Base-by-base conservation (phyloP, 1,140 invertebrate species). In the Drosophila mojavensis region DNA sequence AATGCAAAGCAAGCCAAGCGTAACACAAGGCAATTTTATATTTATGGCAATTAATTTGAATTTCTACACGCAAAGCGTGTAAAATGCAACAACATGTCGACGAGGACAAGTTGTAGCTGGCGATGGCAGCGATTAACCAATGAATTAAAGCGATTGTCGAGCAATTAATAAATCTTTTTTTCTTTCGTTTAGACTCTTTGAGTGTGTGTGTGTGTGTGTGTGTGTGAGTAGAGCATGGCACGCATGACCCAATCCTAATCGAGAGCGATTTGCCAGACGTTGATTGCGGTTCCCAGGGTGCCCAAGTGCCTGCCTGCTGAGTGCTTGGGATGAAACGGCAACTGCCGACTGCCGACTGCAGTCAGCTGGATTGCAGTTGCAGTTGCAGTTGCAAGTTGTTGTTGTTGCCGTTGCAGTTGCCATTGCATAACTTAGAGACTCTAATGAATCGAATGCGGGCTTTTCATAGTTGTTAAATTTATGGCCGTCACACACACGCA, bases 1-100 rank as follows among this genome's bases (percentile, higher is more conserved):
- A 30, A 30, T 24, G 20, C 20, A 24, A 36, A 61, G 33, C 59
- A 74, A 86, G 75, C 83, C 76, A 88, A 86, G 76, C 79, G 84
- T 72, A 79, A 88, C 68, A 68, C 78, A 69, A 74, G 64, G 61
- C 64, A 68, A 74, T 33, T 64, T 64, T 66, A 78, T 75, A 62
- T 74, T 80, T 65, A 75, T 81, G 80, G 84, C 84, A 89, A 89
- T 89, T 89, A 89, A 89, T 89, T 89, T 89, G 71, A 89, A 89
- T 89, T 89, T 89, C 74, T 72, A 89, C 84, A 89, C 84, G 84
- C 84, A 84, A 89, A 86, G 83, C 83, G 83, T 86, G 83, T 86
- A 88, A 88, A 80, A 89, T 73, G 79, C 74, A 82, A 72, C 66
- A 51, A 72, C 63, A 77, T 55, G 56, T 73, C 62, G 63, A 62